Evolutionary conservation across 1,140 invertebrate genomes (phyloP).

Genomic region (Andricus grossulariae): DNA sequence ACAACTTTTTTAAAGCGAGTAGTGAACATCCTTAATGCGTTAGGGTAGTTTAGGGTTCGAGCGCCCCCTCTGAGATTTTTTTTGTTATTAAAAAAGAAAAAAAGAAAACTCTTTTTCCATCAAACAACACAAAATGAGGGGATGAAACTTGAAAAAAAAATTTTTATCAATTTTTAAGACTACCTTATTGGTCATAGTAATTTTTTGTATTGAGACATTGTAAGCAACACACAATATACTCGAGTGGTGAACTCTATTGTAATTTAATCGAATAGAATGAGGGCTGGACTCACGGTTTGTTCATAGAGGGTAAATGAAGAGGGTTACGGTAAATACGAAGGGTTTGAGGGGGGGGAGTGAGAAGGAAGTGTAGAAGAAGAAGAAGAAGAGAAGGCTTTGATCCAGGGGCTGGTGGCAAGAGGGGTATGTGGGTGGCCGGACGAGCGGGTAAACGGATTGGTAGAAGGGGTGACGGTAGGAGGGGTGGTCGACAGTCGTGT

Average conservation of each 20-base stretch:
- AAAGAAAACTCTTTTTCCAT: too few relatives aligned
- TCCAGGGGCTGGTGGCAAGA: slow-evolving; percentile 33
- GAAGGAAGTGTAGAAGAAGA: neutral
- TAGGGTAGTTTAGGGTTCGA: too few relatives aligned
- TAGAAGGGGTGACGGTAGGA: slow-evolving; percentile 37
- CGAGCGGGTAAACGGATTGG: slow-evolving; percentile 46
- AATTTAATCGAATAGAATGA: slow-evolving; percentile 37
- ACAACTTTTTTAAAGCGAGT: too few relatives aligned
- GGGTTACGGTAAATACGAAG: slow-evolving; percentile 8
- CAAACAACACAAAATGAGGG: too few relatives aligned
- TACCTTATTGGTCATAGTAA: too few relatives aligned
- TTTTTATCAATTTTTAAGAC: too few relatives aligned
- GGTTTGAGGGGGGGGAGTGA: slow-evolving; percentile 25
- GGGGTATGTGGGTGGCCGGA: slow-evolving; percentile 41
- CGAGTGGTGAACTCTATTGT: slow-evolving; percentile 9
- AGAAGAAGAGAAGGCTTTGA: slow-evolving; percentile 4
- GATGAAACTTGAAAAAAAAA: neutral
- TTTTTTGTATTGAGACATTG: too few relatives aligned
- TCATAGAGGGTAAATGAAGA: slow-evolving; percentile 12
- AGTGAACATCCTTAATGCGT: too few relatives aligned
- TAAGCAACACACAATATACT: too few relatives aligned
- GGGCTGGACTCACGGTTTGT: slow-evolving; percentile 7
- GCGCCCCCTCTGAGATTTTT: too few relatives aligned
- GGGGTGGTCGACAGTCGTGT: neutral
- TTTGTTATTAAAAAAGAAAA: too few relatives aligned